Evolutionary conservation across 1,140 invertebrate species (phyloP).

Genomic region (Venturia canescens): DNA sequence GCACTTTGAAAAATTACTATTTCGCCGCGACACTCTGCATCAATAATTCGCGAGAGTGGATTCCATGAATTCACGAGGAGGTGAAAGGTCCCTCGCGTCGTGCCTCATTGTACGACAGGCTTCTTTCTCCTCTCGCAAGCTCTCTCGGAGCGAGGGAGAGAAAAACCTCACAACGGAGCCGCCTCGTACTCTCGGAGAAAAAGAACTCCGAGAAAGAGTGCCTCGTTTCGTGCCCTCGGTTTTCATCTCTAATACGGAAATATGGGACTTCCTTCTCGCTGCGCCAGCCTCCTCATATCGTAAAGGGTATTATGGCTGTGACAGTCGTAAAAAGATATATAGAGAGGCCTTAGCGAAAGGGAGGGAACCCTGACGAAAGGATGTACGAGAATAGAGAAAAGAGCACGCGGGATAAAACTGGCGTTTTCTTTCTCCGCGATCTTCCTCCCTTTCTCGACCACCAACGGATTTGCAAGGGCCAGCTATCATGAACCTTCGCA

Average conservation of each 20-base stretch:
- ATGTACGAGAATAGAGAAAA: conserved; percentile 4
- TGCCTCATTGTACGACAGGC: conserved; percentile 23
- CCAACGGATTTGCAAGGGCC: not conserved
- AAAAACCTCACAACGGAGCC: conserved; percentile 1
- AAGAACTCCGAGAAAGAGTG: not conserved
- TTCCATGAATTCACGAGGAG: conserved; percentile 30
- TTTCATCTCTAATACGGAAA: conserved; percentile 34
- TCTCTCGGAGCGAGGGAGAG: not conserved
- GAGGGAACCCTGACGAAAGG: not conserved
- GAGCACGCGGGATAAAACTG: not conserved
- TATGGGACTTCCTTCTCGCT: conserved; percentile 1
- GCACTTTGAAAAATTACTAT: conserved; percentile 37
- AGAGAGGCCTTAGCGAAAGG: not conserved
- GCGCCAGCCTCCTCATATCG: not conserved
- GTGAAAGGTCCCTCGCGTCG: conserved; percentile 5
- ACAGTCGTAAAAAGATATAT: not conserved
- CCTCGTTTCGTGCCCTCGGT: not conserved
- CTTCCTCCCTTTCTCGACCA: not conserved
- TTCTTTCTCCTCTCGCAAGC: not conserved
- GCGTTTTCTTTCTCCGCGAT: no score
- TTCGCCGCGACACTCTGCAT: conserved; percentile 13
- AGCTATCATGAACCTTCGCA: not conserved
- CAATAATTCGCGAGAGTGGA: conserved; percentile 38
- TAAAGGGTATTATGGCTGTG: conserved; percentile 6
- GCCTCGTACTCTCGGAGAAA: not conserved